Evolutionary conservation across 2,113 vertebrate genomes (phyloP).

Genomic region (Bungarus multicinctus): DNA sequence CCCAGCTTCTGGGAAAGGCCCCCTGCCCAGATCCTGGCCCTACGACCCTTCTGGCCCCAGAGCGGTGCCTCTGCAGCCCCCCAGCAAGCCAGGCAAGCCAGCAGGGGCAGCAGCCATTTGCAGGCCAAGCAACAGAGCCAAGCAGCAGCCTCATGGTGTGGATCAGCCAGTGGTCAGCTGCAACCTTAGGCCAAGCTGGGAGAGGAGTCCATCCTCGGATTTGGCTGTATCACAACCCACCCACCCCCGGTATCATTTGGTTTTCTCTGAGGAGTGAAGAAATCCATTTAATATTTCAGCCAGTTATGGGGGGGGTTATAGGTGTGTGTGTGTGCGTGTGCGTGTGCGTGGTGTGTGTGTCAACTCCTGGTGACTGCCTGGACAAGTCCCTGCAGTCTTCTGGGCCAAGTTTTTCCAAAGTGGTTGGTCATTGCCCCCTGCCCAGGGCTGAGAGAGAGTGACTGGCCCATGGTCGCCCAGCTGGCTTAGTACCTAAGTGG

Average conservation of each 20-base stretch:
- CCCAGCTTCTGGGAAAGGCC: neutral
- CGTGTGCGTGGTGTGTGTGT: neutral
- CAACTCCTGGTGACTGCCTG: neutral
- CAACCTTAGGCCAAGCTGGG: neutral
- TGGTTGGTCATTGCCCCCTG: neutral
- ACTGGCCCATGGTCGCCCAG: neutral
- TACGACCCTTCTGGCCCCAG: neutral
- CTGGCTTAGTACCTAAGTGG: neutral
- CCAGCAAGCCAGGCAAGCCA: neutral
- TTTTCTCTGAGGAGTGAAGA: neutral
- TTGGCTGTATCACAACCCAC: neutral
- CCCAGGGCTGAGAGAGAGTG: neutral
- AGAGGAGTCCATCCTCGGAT: neutral
- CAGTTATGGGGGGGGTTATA: too few relatives aligned
- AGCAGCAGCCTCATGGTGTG: neutral
- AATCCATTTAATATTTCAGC: neutral
- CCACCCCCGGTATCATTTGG: neutral
- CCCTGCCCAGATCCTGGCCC: neutral
- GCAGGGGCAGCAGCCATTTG: neutral
- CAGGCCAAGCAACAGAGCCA: neutral
- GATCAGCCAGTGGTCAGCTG: neutral
- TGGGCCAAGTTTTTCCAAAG: neutral
- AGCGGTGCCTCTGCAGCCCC: neutral
- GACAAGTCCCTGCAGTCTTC: neutral
- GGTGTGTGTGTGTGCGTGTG: neutral